These are phyloP conservation scores for Chrysolina oricalcia DNA, from an alignment of 2,888 invertebrate genomes.

Conservation along the genomic window DNA sequence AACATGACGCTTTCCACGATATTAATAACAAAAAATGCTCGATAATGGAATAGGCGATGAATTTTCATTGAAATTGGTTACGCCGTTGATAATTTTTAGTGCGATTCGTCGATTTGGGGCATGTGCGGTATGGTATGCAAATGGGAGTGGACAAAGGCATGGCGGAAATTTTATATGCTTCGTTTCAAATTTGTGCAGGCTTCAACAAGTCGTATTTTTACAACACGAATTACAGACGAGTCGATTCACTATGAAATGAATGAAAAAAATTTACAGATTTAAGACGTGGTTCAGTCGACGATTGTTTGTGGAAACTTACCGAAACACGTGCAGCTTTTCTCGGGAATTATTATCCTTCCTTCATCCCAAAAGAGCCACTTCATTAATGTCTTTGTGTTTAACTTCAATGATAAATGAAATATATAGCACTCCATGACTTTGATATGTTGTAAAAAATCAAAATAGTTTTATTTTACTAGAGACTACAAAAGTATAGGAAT, in stretches of 20 bases:
- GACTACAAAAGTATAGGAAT: too few species aligned
- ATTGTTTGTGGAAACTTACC: too few species aligned
- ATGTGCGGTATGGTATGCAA: constrained; percentile 32
- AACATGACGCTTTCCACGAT: constrained; percentile 35
- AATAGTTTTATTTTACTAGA: too few species aligned
- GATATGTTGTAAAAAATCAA: too few species aligned
- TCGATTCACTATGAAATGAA: background rate
- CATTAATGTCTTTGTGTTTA: too few species aligned
- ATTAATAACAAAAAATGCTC: constrained; percentile 36
- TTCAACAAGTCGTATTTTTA: background rate
- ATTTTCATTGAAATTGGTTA: constrained; percentile 35
- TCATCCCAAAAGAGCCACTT: too few species aligned
- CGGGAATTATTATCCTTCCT: too few species aligned
- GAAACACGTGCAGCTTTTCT: too few species aligned
- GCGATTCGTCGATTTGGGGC: constrained; percentile 15
- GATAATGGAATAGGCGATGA: constrained; percentile 33
- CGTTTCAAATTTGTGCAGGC: background rate
- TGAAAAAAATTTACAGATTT: background rate
- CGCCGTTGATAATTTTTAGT: constrained; percentile 20
- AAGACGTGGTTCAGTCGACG: too few species aligned
- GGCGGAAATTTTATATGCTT: background rate
- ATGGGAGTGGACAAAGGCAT: constrained; percentile 28
- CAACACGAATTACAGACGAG: too few species aligned
- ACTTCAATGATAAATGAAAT: too few species aligned
- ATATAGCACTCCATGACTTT: too few species aligned